phyloP scores from a whole-genome alignment of 2,888 invertebrate species.

The Chloroclystis v-ata region DNA sequence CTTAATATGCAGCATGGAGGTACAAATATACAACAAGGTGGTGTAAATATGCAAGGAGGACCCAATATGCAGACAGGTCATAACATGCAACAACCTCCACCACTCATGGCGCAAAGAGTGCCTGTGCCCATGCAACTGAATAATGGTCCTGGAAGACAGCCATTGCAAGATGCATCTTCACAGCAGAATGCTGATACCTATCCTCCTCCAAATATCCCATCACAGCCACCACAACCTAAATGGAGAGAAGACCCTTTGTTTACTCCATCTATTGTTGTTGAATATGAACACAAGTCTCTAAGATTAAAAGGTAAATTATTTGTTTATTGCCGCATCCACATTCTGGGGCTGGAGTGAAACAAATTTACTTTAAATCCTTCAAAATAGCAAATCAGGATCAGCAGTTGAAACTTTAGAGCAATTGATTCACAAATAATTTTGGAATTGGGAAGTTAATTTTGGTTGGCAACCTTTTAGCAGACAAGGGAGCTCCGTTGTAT shows the following conservation, averaged over 20 bases:
- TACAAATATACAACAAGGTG: constrained; percentile 13
- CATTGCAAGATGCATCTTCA: constrained; percentile 19
- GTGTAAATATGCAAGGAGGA: constrained; percentile 12
- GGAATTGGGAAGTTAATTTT: no score
- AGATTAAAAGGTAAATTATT: constrained; percentile 71
- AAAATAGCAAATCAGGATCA: no score
- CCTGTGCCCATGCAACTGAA: constrained; percentile 5
- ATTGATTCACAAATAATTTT: no score
- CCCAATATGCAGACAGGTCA: constrained; percentile 7
- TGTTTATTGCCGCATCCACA: constrained; percentile 13
- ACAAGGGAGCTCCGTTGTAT: no score
- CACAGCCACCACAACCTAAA: constrained; percentile 31
- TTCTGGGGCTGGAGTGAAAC: constrained; percentile 12
- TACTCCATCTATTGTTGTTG: constrained; percentile 80
- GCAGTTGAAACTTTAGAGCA: no score
- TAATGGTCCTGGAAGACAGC: constrained; percentile 14
- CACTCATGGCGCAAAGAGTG: constrained; percentile 14
- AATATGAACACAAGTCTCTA: constrained; percentile 83
- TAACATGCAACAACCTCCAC: constrained; percentile 12
- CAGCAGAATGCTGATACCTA: constrained; percentile 23
- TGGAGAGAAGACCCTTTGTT: constrained; percentile 72
- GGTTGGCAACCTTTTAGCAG: no score
- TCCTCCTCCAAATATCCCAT: constrained; percentile 18
- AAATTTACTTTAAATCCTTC: no score
- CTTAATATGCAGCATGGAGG: constrained; percentile 14